These are phyloP conservation scores for Ischnus inquisitorius DNA, from an alignment of 2,888 invertebrate genomes.

Conservation along the genomic window DNA sequence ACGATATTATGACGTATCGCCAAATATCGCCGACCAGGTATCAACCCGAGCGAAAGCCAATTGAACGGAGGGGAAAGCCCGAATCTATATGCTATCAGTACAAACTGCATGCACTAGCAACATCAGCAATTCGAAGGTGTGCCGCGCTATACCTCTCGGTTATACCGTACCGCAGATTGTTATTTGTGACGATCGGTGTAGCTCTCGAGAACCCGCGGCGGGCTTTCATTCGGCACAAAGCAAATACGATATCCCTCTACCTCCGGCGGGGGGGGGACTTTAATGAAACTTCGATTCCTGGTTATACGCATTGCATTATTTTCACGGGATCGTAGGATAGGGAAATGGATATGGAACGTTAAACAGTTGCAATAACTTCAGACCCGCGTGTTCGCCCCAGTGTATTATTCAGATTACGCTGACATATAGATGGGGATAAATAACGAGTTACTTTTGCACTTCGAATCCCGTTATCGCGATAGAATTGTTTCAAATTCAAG, in stretches of 20 bases:
- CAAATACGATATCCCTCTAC: slow-evolving; percentile 35
- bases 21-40: slow-evolving; percentile 59
- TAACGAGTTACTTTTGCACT: not conserved
- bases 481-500: not conserved
- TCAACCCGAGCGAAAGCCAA: slow-evolving; percentile 42
- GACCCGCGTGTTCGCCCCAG: not conserved
- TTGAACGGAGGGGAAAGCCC: slow-evolving; percentile 24
- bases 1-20: slow-evolving; percentile 70
- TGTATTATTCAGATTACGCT: not conserved
- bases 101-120: slow-evolving; percentile 36
- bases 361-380: not conserved
- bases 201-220: slow-evolving; percentile 36
- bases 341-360: slow-evolving; percentile 24
- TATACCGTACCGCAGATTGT: slow-evolving; percentile 63
- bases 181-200: slow-evolving; percentile 66
- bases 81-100: slow-evolving; percentile 15
- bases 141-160: slow-evolving; percentile 7
- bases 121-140: slow-evolving; percentile 28
- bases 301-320: slow-evolving; percentile 22
- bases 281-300: slow-evolving; percentile 50
- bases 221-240: slow-evolving; percentile 45
- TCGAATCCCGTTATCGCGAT: not conserved
- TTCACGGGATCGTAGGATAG: not conserved
- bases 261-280: slow-evolving; percentile 17
- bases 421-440: not conserved